A percentile compares a stretch with the other conserved stretches of the same genome.
Evolutionary conservation across 1,140 invertebrate genomes (phyloP).

Genomic region (Drosophila bipectinata): DNA sequence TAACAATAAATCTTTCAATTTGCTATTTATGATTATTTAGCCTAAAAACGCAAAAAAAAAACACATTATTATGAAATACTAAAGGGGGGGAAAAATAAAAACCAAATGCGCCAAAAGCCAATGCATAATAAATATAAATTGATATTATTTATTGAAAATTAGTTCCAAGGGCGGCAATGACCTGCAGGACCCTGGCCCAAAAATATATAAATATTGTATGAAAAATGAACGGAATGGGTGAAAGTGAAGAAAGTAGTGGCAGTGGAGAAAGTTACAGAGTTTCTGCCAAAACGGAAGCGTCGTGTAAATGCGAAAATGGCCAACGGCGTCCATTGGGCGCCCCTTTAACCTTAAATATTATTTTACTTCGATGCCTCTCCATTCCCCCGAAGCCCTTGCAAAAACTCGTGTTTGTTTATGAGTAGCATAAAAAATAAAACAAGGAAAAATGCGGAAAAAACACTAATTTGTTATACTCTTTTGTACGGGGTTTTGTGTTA

Average conservation of each 20-base stretch:
- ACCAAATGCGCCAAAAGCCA: conserved; percentile 1
- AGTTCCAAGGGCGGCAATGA: conserved; percentile 46
- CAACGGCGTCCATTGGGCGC: conserved; percentile 56
- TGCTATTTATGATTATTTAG: conserved; percentile 29
- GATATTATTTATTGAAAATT: conserved; percentile 67
- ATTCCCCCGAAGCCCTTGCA: neutral
- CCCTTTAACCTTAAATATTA: conserved; percentile 45
- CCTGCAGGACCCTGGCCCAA: conserved; percentile 22
- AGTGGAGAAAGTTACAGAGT: conserved; percentile 9
- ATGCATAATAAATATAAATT: conserved; percentile 60
- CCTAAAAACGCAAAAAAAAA: neutral
- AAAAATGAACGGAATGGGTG: neutral
- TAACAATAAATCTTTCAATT: conserved; percentile 18
- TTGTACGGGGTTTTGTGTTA: neutral
- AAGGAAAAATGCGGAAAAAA: neutral
- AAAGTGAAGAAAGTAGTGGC: conserved; percentile 4
- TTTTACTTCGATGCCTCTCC: conserved; percentile 12
- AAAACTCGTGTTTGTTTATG: conserved; percentile 12
- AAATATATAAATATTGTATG: neutral
- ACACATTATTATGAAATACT: conserved; percentile 2
- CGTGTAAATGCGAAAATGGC: conserved; percentile 61
- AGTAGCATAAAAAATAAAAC: neutral
- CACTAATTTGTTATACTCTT: neutral
- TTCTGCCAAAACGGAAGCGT: conserved; percentile 68
- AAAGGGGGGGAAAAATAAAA: neutral